Evolutionary conservation across 2,113 vertebrate species (phyloP).

Genomic region (Ciconia maguari): DNA sequence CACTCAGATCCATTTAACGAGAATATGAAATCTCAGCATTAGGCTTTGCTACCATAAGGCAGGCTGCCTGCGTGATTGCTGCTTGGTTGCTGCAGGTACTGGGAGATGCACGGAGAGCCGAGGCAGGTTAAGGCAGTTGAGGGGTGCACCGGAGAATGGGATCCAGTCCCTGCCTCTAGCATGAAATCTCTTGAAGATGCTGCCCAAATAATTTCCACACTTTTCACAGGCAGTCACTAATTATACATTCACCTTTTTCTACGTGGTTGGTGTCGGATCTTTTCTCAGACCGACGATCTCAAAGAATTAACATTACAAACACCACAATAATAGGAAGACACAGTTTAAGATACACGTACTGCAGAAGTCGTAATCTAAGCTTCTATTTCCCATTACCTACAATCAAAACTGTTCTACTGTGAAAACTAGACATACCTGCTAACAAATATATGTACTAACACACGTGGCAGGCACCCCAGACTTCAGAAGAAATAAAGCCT

Average conservation of each 20-base stretch:
- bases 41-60: neutral
- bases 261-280: neutral
- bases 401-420: neutral
- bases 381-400: neutral
- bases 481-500: neutral
- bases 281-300: neutral
- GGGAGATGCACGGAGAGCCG: neutral
- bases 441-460: neutral
- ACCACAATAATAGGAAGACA: neutral
- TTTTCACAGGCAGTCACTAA: neutral
- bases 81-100: neutral
- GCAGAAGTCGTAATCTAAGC: neutral
- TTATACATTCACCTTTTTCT: neutral
- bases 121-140: neutral
- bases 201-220: neutral
- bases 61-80: neutral
- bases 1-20: neutral
- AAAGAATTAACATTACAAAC: neutral
- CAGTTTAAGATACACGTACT: neutral
- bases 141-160: neutral
- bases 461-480: rapidly evolving
- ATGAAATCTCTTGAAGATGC: neutral
- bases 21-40: neutral
- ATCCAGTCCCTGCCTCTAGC: neutral
- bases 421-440: neutral